phyloP scores from a whole-genome alignment of 2,113 vertebrate species.

The Tupaia tana region DNA sequence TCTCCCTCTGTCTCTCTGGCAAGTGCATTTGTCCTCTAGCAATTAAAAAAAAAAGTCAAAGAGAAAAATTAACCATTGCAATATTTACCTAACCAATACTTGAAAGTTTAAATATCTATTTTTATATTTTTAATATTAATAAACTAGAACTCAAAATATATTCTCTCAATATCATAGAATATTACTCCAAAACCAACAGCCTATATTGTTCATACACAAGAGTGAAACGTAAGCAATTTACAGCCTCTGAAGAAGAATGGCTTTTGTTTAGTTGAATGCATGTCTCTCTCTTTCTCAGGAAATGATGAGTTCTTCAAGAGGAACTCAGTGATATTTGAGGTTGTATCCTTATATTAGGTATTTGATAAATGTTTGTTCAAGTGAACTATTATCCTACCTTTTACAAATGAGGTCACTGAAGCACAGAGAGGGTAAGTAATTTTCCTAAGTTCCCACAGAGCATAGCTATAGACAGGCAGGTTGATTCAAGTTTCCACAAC shows the following conservation, averaged over 20 bases:
- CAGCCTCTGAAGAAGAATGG: background rate
- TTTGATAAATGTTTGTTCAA: constrained; percentile 20
- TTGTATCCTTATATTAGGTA: background rate
- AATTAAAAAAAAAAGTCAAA: background rate
- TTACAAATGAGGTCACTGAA: background rate
- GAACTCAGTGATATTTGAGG: background rate
- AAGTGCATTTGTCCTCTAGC: no score
- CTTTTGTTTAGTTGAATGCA: background rate
- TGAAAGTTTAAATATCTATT: background rate
- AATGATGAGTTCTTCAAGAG: background rate
- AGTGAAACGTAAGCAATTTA: background rate
- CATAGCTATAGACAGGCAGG: background rate
- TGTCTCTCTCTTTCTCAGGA: background rate
- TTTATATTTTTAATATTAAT: background rate
- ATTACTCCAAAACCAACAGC: constrained; percentile 1
- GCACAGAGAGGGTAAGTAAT: background rate
- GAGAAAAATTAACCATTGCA: background rate
- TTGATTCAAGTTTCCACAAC: background rate
- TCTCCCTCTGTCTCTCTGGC: no score
- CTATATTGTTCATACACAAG: background rate
- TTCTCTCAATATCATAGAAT: constrained; percentile 34
- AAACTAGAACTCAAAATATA: background rate
- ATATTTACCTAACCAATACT: background rate
- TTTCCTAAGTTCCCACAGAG: background rate
- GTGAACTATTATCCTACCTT: background rate